Evolutionary conservation across 2,113 vertebrate species (phyloP).

Genomic region (Chitala chitala): DNA sequence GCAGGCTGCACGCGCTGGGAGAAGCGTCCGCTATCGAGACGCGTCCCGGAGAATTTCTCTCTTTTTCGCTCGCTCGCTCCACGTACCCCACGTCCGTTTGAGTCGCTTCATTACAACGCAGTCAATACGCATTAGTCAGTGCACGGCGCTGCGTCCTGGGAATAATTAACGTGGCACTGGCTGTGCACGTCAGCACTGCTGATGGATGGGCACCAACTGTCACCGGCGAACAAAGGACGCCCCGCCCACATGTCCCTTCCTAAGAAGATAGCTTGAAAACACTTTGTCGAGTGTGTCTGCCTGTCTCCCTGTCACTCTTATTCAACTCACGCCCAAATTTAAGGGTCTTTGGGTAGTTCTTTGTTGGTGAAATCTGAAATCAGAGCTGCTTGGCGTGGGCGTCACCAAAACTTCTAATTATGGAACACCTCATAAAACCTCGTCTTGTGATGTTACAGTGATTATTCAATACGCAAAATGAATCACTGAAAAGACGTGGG

Average conservation of each 20-base stretch:
- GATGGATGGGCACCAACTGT: constrained; percentile 30
- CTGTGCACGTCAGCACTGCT: constrained; percentile 22
- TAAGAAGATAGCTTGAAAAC: not conserved
- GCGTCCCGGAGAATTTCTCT: constrained; percentile 40
- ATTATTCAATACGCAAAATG: constrained; percentile 7
- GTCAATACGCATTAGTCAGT: constrained; percentile 57
- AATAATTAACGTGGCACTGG: constrained; percentile 43
- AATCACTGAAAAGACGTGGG: too few species aligned
- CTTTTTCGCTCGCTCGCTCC: constrained; percentile 32
- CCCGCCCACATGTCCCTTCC: not conserved
- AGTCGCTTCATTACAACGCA: constrained; percentile 53
- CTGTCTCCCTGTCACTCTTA: not conserved
- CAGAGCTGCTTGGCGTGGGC: too few species aligned
- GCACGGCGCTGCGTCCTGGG: constrained; percentile 30
- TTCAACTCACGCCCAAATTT: not conserved
- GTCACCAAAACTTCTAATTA: too few species aligned
- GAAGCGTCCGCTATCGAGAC: constrained; percentile 51
- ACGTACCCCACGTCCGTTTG: constrained; percentile 40
- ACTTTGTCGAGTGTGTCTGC: not conserved
- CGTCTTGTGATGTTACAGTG: too few species aligned
- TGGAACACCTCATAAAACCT: too few species aligned
- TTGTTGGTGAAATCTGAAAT: too few species aligned
- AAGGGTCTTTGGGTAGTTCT: too few species aligned
- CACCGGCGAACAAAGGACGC: constrained; percentile 9
- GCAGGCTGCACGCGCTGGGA: not conserved